Conservation (phyloP, 92 coral and sea anemone species). For the Ricordea florida region DNA sequence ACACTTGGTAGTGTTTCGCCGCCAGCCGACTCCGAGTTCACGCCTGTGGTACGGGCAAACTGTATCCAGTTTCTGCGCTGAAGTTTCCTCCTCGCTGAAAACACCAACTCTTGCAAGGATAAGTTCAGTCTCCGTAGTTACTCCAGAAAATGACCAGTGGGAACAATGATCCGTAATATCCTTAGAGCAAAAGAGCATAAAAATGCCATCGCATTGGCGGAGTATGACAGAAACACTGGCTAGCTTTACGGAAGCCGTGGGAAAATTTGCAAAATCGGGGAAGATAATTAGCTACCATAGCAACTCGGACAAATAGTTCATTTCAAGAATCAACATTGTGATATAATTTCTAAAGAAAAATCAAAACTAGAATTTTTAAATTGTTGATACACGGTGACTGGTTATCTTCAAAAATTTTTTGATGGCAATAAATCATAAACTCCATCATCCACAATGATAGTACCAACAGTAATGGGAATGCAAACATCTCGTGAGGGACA, state of each 20-base stretch:
- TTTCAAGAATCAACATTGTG: neutral
- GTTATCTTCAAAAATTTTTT: neutral
- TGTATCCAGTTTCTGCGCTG: conserved; percentile 16
- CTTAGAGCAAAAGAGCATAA: conserved; percentile 49
- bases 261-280: neutral
- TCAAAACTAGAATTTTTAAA: neutral
- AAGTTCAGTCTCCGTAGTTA: conserved; percentile 39
- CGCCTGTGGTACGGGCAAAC: conserved; percentile 48
- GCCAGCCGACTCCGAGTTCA: conserved; percentile 60
- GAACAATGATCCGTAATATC: conserved; percentile 41
- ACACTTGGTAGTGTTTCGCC: conserved; percentile 46
- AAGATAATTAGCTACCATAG: neutral
- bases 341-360: too few relatives aligned
- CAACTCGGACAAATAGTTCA: neutral
- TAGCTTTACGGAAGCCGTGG: conserved; percentile 16
- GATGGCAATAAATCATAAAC: too few relatives aligned
- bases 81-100: conserved; percentile 24
- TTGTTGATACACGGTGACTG: neutral
- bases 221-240: neutral
- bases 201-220: conserved; percentile 21
- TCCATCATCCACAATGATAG: too few relatives aligned
- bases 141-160: conserved; percentile 51
- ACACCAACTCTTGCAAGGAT: conserved; percentile 36
- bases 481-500: too few relatives aligned
- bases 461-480: too few relatives aligned